Conservation (phyloP, 2,113 vertebrate species). For the Austrofundulus limnaeus region DNA sequence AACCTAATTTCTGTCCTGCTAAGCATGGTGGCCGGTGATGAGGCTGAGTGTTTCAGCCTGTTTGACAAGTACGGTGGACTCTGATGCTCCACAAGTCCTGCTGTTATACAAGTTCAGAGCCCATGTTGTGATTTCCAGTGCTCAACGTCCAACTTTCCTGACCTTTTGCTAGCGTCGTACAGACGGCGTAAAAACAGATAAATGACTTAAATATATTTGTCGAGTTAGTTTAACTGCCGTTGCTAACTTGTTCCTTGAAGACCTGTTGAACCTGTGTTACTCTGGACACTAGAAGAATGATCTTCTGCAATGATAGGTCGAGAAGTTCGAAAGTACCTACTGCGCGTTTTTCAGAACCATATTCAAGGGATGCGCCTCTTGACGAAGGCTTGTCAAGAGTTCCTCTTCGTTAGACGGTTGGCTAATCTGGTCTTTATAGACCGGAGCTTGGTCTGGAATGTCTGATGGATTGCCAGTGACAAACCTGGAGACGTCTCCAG, state of each 20-base stretch:
- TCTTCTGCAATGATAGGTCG: not conserved
- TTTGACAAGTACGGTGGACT: not conserved
- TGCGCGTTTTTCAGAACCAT: too few species aligned
- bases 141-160: not conserved
- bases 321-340: not conserved
- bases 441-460: not conserved
- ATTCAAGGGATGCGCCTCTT: conserved; percentile 73
- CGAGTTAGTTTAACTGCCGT: not conserved
- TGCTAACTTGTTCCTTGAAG: not conserved
- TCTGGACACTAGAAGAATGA: not conserved
- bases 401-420: conserved; percentile 7
- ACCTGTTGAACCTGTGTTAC: not conserved
- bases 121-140: not conserved
- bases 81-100: not conserved
- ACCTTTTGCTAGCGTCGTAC: not conserved
- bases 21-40: conserved; percentile 25
- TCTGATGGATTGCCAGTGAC: conserved; percentile 53
- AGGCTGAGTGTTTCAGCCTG: not conserved
- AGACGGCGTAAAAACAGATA: too few species aligned
- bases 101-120: not conserved
- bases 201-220: too few species aligned
- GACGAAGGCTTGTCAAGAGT: conserved; percentile 78
- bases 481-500: not conserved
- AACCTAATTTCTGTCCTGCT: not conserved
- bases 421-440: conserved; percentile 60